phyloP scores from a whole-genome alignment of 2,888 invertebrate genomes.

The Rhagium mordax region DNA sequence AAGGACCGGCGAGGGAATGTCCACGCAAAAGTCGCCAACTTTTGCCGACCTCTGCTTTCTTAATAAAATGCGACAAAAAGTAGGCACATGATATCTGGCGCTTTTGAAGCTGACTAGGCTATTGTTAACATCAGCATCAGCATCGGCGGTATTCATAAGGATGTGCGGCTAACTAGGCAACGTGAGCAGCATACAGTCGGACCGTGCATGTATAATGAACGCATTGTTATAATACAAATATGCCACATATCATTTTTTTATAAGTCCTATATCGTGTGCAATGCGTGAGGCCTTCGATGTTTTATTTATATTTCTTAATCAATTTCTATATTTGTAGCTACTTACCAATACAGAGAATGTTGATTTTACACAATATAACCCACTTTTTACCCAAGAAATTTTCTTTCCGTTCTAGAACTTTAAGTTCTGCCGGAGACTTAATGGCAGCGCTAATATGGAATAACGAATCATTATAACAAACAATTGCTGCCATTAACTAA shows the following conservation, averaged over 20 bases:
- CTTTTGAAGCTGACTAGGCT: constrained; percentile 48
- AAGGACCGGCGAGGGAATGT: background rate
- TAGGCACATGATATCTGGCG: constrained; percentile 41
- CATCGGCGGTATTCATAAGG: constrained; percentile 64
- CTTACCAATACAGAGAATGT: constrained; percentile 46
- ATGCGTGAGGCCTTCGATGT: constrained; percentile 59
- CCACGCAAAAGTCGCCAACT: background rate
- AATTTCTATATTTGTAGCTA: constrained; percentile 50
- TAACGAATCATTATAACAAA: constrained; percentile 9
- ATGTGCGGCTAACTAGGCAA: constrained; percentile 66
- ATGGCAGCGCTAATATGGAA: constrained; percentile 6
- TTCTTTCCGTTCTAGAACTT: constrained; percentile 14
- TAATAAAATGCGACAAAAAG: constrained; percentile 40
- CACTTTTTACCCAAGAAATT: constrained; percentile 39
- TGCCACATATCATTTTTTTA: constrained; percentile 65
- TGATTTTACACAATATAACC: constrained; percentile 52
- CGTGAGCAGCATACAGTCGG: constrained; percentile 64
- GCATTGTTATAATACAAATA: constrained; percentile 68
- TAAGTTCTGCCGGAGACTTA: constrained; percentile 18
- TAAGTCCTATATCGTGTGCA: constrained; percentile 49
- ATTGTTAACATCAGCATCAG: constrained; percentile 63
- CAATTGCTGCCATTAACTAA: constrained; percentile 1
- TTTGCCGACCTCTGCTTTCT: constrained; percentile 22
- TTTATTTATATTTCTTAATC: constrained; percentile 60
- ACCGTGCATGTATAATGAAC: constrained; percentile 65